Evolutionary conservation across 2,888 invertebrate genomes (phyloP).

Genomic region (Cremastobaeus sp.): DNA sequence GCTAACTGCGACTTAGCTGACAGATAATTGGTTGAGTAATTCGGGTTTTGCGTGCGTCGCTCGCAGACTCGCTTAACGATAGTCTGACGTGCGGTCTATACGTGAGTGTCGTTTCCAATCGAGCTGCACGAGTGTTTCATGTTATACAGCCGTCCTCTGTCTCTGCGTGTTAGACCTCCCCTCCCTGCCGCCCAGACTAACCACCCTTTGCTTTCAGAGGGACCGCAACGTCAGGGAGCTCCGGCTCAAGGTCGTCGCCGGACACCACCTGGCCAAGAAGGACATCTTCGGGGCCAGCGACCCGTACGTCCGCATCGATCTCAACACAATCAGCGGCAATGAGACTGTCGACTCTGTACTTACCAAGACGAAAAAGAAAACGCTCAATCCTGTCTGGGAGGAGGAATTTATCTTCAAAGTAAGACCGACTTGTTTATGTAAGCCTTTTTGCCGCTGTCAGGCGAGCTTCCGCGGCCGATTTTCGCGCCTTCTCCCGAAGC

Average conservation of each 20-base stretch:
- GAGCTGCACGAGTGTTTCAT: slow-evolving; percentile 20
- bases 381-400: slow-evolving; percentile 97
- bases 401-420: slow-evolving; percentile 98
- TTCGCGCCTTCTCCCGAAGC: too few relatives aligned
- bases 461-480: too few relatives aligned
- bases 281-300: slow-evolving; percentile 99
- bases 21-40: slow-evolving; percentile 24
- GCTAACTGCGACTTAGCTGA: slow-evolving; percentile 36
- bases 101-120: slow-evolving; percentile 23
- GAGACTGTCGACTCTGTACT: slow-evolving; percentile 94
- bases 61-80: neutral
- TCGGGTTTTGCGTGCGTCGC: slow-evolving; percentile 18
- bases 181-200: too few relatives aligned
- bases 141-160: too few relatives aligned
- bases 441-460: slow-evolving; percentile 23
- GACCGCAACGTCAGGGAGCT: slow-evolving; percentile 90
- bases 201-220: slow-evolving; percentile 80
- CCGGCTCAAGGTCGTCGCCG: slow-evolving; percentile 90
- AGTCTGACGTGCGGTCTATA: slow-evolving; percentile 14
- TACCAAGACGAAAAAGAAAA: slow-evolving; percentile 98
- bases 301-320: slow-evolving; percentile 96
- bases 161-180: too few relatives aligned
- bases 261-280: slow-evolving; percentile 96
- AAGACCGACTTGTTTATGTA: slow-evolving; percentile 76
- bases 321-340: slow-evolving; percentile 91